Evolutionary conservation across 2,797 vertebrate genomes (phyloP).

Genomic region (Enteromius trimaculatus): DNA sequence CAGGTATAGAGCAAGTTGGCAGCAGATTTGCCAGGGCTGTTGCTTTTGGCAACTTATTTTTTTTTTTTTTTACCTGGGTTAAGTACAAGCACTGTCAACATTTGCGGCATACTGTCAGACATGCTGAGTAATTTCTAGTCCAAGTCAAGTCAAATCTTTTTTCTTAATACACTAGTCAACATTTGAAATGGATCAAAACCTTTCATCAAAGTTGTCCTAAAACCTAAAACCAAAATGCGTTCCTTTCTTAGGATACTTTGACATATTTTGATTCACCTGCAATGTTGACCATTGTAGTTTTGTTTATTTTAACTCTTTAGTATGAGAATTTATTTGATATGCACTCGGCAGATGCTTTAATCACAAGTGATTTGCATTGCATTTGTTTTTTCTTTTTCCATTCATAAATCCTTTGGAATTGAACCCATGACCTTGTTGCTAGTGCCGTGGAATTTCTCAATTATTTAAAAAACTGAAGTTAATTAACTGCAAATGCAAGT

Average conservation of each 20-base stretch:
- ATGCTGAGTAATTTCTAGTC: background rate
- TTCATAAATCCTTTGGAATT: background rate
- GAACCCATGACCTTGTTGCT: background rate
- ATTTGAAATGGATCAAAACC: background rate
- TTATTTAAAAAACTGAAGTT: too few relatives aligned
- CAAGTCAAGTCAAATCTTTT: background rate
- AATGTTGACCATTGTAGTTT: background rate
- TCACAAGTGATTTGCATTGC: background rate
- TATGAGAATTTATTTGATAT: background rate
- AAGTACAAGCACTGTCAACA: background rate
- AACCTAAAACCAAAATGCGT: background rate
- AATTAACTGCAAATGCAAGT: too few relatives aligned
- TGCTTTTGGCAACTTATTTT: background rate
- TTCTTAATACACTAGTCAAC: background rate
- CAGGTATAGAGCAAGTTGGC: slow-evolving; percentile 78
- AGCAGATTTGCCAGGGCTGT: background rate
- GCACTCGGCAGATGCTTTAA: background rate
- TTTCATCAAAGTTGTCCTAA: background rate
- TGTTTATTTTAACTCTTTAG: background rate
- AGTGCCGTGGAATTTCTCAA: background rate
- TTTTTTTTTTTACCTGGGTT: background rate
- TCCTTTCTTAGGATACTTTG: background rate
- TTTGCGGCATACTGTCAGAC: background rate
- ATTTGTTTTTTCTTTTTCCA: background rate
- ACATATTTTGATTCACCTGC: background rate